Conservation (phyloP, 1,140 invertebrate species). For the Bombus impatiens region DNA sequence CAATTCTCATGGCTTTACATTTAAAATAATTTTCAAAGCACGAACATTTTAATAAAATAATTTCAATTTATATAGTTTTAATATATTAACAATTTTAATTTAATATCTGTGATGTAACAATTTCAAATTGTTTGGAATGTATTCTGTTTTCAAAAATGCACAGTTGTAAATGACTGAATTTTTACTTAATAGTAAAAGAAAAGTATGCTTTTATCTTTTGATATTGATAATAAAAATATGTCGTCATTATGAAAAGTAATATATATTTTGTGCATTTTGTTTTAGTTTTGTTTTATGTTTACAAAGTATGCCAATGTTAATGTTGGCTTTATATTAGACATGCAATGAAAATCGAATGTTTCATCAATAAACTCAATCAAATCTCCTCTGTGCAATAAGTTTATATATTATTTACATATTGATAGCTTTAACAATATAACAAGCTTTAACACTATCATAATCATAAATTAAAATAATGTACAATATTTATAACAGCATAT, state of each 20-base stretch:
- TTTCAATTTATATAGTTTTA: neutral
- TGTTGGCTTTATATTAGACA: neutral
- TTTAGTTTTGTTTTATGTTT: neutral
- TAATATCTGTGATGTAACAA: neutral
- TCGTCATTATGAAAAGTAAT: neutral
- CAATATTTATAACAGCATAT: constrained; percentile 44
- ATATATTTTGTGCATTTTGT: neutral
- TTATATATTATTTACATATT: constrained; percentile 54
- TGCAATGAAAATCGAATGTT: constrained; percentile 19
- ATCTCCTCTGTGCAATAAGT: constrained; percentile 18
- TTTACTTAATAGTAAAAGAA: neutral
- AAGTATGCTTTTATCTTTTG: neutral
- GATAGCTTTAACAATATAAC: constrained; percentile 44
- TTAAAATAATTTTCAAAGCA: constrained; percentile 1
- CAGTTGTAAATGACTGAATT: neutral
- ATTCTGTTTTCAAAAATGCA: neutral
- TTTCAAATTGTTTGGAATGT: constrained; percentile 20
- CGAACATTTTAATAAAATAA: neutral
- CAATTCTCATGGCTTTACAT: constrained; percentile 4
- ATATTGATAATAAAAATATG: neutral
- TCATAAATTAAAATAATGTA: constrained; percentile 47
- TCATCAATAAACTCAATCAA: constrained; percentile 1
- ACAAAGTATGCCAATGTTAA: constrained; percentile 4
- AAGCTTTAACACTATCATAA: constrained; percentile 27
- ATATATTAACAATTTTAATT: neutral